Percentiles rank a stretch among this genome's conserved stretches.
Evolutionary conservation across 2,888 invertebrate species (phyloP).

Genomic region (Opisthograptis luteolata): DNA sequence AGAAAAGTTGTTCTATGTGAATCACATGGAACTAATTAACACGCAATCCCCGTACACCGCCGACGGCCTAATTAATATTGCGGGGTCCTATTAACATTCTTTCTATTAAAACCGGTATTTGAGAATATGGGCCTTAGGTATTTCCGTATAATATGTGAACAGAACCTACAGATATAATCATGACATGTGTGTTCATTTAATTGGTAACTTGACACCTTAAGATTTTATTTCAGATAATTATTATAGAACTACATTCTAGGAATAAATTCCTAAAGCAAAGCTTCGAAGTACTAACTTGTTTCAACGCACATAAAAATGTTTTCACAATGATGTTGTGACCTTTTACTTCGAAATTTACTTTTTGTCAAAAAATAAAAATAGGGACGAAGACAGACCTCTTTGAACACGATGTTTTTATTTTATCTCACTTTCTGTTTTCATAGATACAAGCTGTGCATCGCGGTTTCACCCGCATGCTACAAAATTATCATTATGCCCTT

Average conservation of each 20-base stretch:
- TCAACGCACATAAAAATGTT: constrained; percentile 9
- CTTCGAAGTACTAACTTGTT: constrained; percentile 11
- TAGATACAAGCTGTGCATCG: too few relatives aligned
- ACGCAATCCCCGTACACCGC: constrained; percentile 51
- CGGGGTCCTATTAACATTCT: constrained; percentile 57
- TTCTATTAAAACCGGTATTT: constrained; percentile 52
- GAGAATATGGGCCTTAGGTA: constrained; percentile 27
- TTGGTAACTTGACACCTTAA: constrained; percentile 24
- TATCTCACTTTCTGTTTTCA: too few relatives aligned
- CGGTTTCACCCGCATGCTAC: too few relatives aligned
- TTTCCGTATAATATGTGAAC: constrained; percentile 22
- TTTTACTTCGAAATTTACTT: constrained; percentile 6
- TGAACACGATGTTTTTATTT: too few relatives aligned
- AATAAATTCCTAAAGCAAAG: constrained; percentile 18
- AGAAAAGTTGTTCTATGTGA: constrained; percentile 42
- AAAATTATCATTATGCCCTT: too few relatives aligned
- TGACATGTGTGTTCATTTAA: constrained; percentile 24
- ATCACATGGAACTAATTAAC: constrained; percentile 46
- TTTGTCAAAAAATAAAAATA: too few relatives aligned
- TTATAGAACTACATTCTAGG: constrained; percentile 19
- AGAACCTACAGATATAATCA: constrained; percentile 27
- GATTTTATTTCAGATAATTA: constrained; percentile 24
- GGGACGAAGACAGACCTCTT: too few relatives aligned
- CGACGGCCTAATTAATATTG: constrained; percentile 56
- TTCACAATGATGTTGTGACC: constrained; percentile 1